Base-by-base conservation (phyloP, 2,797 vertebrate genomes). In the Mastacembelus armatus region DNA sequence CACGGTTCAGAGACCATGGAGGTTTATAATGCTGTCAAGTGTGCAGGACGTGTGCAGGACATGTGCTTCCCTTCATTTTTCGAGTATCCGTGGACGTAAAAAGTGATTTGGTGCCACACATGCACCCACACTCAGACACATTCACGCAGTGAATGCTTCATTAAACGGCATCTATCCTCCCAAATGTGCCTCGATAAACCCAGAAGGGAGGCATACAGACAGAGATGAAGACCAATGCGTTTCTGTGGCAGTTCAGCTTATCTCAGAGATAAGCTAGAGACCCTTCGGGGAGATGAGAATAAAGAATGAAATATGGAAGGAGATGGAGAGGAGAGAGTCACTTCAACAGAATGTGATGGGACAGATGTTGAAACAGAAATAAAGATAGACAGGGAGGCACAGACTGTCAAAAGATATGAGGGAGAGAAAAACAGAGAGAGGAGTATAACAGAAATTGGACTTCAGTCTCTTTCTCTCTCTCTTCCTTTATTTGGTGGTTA, bases 211-310 rank as follows among this genome's bases (percentile, higher is more conserved):
- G 43, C 62, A 68, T 58, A 52, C 50, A 74, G 72, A 78, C 10
- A 7, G 32, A 74, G 77, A 84, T 73, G 72, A 89, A 84, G 78
- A 87, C 73, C 84, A 59, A 61, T 77, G 78, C 7, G 4, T 76
- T 78, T 75, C 66, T 80, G 71, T 74, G 52, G 70, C 74, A 70
- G 75, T 71, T 77, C 30, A 58, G 68, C 81, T 83, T 82, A 87
- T 85, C 79, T 58, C 50, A 8, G 49, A 77, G 74, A 84, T 81
- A 80, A 89, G 84, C 89, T 77, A 58, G 78, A 84, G 74, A 77
- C 74, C 74, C 85, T 86, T 86, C 58, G 79, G 82, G 84, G 84
- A 91, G 76, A 85, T 72, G 67, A 85, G 76, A 88, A 78, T 56
- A 66, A 61, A 83, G 75, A 52, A 48, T 60, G 74, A 79, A 67